Percentiles rank a stretch among this genome's conserved stretches.
phyloP scores from a whole-genome alignment of 2,888 invertebrate genomes.

The Poecilobothrus nobilitatus region DNA sequence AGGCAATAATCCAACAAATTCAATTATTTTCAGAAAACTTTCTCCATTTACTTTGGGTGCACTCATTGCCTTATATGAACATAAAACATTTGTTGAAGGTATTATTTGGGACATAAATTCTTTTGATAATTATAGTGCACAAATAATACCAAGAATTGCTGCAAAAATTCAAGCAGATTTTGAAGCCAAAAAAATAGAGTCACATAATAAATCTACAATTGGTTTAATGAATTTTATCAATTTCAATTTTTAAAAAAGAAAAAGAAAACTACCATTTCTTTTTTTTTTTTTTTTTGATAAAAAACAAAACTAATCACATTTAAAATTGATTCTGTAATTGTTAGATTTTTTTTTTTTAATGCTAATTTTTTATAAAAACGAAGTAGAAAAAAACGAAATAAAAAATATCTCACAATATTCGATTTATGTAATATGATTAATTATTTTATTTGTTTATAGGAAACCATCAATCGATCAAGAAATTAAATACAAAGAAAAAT shows the following conservation, averaged over 20 bases:
- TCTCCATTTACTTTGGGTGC: conserved; percentile 90
- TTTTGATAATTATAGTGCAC: conserved; percentile 99
- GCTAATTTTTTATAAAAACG: too few species aligned
- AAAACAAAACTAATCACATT: too few species aligned
- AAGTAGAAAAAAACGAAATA: too few species aligned
- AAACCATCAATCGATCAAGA: too few species aligned
- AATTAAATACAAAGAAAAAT: not conserved
- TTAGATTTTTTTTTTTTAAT: too few species aligned
- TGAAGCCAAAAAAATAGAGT: conserved; percentile 51
- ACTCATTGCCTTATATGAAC: conserved; percentile 94
- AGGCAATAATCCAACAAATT: conserved; percentile 96
- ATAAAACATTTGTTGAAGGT: conserved; percentile 98
- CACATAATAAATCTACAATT: conserved; percentile 93
- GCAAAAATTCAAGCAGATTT: conserved; percentile 97
- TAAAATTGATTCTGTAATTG: too few species aligned
- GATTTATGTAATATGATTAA: conserved; percentile 1
- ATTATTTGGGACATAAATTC: conserved; percentile 99
- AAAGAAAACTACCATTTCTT: too few species aligned
- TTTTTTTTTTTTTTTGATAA: too few species aligned
- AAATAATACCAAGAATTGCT: conserved; percentile 95
- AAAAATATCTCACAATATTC: not conserved
- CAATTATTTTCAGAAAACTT: conserved; percentile 82
- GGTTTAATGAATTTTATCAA: conserved; percentile 94
- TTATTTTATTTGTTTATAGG: not conserved
- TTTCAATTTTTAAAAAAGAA: conserved; percentile 47